Base-by-base conservation (phyloP, 1,140 invertebrate genomes). In the Anagrus nilaparvatae region DNA sequence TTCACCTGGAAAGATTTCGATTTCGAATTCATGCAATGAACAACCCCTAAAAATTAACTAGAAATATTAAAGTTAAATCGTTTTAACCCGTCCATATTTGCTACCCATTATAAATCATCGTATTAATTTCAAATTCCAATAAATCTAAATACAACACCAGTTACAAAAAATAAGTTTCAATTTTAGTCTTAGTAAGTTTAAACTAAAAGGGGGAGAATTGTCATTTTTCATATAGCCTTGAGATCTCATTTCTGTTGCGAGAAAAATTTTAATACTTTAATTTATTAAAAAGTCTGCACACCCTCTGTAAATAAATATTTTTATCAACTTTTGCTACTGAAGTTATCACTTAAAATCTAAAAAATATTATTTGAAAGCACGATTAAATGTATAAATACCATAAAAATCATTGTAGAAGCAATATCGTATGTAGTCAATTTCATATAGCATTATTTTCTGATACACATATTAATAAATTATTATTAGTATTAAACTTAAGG, bases 351-450 rank as follows among this genome's bases (percentile, higher is more conserved):
- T 25, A 16, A 37, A 19, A 17, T 14, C 29, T 14, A 32, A 35
- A 33, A 39, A 37, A 52, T 49, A 53, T 59, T 53, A 55, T 61
- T 57, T 56, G 51, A 36, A 54, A 51, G 43, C 43, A 47, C 44
- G 13, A 44, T 40, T 43, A 33, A 38, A 38, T 25, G 31, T 31
- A 49, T 37, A 39, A 32, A 50, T 40, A 30, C 44, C 44, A 44
- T 48, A 46, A 44, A 54, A 58, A 50, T 59, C 53, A 58, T 54
- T 56, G 52, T 55, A 59, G 54, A 67, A 64, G 61, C 61, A 67
- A 65, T n/a, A n/a, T 65, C 56, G 54, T 57, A 54, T 59, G 49
- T 63, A 61, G 60, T 63, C 63, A 65, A 66, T 65, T 65, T 67
- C 65, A 52, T 67, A 67, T 58, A 57, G 56, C 56, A 54, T 65